These are phyloP conservation scores for Ianthella basta DNA, from an alignment of 37 sponge, comb jelly and placozoan genomes.

Conservation along the genomic window DNA sequence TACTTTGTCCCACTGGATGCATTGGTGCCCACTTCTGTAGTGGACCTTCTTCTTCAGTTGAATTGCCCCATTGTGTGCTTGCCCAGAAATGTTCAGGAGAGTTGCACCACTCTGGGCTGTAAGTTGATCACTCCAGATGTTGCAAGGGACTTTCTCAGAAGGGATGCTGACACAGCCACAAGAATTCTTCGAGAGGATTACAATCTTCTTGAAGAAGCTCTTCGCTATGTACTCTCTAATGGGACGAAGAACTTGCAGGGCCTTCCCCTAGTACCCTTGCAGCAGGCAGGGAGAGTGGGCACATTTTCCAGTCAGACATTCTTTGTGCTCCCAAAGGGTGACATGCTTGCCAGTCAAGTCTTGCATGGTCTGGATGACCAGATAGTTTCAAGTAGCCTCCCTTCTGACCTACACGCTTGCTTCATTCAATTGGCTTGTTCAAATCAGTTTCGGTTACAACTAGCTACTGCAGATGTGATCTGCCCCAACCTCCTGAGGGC, in stretches of 20 bases:
- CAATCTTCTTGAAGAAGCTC: constrained; percentile 33
- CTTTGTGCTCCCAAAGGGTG: constrained; percentile 8
- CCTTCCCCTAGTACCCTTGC: constrained; percentile 49
- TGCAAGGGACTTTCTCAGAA: constrained; percentile 4
- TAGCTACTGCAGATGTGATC: constrained; percentile 23
- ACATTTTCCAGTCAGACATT: constrained; percentile 14
- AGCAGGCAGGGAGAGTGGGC: background rate
- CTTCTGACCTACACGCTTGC: background rate
- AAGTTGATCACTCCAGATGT: constrained; percentile 39
- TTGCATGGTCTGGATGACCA: constrained; percentile 2
- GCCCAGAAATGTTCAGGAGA: constrained; percentile 26
- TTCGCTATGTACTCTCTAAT: constrained; percentile 19
- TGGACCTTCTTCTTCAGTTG: constrained; percentile 23
- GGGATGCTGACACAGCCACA: background rate
- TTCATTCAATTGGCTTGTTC: background rate
- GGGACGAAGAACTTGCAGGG: constrained; percentile 7
- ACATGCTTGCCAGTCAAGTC: background rate
- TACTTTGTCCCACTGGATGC: constrained; percentile 34
- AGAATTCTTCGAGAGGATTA: background rate
- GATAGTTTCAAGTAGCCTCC: background rate
- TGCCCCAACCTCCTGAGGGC: constrained; percentile 16
- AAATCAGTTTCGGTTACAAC: background rate
- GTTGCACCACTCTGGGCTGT: background rate
- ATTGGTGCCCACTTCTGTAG: background rate
- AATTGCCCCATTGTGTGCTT: constrained; percentile 38